phyloP scores from a whole-genome alignment of 2,113 vertebrate species.

The Piliocolobus tephrosceles region DNA sequence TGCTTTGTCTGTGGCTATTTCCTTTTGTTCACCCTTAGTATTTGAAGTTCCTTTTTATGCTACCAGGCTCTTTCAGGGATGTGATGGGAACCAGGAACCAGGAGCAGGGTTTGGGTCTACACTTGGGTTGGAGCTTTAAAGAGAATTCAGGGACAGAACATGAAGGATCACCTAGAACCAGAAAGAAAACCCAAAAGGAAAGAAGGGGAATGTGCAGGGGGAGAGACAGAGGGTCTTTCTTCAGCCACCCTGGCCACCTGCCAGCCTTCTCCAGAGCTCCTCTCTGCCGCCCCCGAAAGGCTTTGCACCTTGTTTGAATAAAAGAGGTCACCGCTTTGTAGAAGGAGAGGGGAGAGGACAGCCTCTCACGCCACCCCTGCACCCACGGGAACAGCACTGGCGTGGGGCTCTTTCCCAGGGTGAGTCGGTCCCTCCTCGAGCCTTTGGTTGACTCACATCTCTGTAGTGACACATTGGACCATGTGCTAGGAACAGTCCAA shows the following conservation, averaged over 20 bases:
- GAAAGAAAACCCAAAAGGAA: neutral
- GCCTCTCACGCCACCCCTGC: neutral
- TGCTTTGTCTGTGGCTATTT: neutral
- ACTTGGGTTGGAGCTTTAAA: neutral
- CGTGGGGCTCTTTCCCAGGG: neutral
- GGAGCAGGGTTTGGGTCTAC: neutral
- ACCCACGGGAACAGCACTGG: neutral
- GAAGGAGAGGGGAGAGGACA: too few relatives aligned
- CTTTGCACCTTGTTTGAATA: neutral
- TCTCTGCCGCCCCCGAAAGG: neutral
- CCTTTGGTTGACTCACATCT: neutral
- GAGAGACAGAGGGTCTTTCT: too few relatives aligned
- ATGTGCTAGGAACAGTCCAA: neutral
- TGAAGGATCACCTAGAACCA: neutral
- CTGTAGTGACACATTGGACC: conserved; percentile 25
- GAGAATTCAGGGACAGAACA: neutral
- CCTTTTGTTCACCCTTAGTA: neutral
- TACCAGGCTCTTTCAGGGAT: neutral
- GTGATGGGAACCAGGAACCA: neutral
- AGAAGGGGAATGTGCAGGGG: neutral
- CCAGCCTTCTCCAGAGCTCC: neutral
- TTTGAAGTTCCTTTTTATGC: neutral
- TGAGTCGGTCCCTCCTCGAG: neutral
- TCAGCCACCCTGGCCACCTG: fast-evolving
- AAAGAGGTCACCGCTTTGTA: neutral